A percentile compares a stretch with the other conserved stretches of the same genome.
These are phyloP conservation scores for Ophonus ardosiacus DNA, from an alignment of 2,888 invertebrate genomes.

Conservation along the genomic window DNA sequence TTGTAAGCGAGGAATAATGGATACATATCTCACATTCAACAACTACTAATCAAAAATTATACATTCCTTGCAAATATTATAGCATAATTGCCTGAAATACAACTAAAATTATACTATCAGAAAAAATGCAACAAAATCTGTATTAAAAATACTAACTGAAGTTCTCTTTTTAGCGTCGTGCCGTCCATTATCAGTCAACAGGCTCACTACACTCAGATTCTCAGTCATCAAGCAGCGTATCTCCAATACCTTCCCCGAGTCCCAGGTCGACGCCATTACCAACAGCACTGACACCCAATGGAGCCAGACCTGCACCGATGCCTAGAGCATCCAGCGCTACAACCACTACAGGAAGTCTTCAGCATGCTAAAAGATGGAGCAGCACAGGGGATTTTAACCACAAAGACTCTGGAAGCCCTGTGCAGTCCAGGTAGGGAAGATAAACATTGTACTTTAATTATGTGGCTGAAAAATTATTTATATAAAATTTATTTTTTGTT, in stretches of 20 bases:
- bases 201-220: conserved; percentile 90
- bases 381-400: conserved; percentile 90
- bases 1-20: no score
- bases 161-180: conserved; percentile 78
- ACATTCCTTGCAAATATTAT: no score
- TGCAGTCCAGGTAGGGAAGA: conserved; percentile 75
- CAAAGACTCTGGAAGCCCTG: conserved; percentile 68
- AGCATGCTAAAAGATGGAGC: conserved; percentile 85
- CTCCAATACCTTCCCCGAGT: conserved; percentile 89
- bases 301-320: conserved; percentile 76
- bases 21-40: no score
- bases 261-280: conserved; percentile 85
- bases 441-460: conserved; percentile 59
- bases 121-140: not conserved
- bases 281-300: conserved; percentile 77
- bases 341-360: conserved; percentile 77
- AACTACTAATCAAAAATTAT: no score
- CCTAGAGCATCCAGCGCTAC: conserved; percentile 80
- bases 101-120: not conserved
- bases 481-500: no score
- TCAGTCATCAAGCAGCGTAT: conserved; percentile 89
- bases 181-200: conserved; percentile 87
- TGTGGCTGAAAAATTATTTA: not conserved
- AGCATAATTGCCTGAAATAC: no score
- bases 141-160: conserved; percentile 29